Evolutionary conservation across 2,888 invertebrate genomes (phyloP), one percentile per base, ranked within the genome.

Genomic region (Drosophila multiciliata): DNA sequence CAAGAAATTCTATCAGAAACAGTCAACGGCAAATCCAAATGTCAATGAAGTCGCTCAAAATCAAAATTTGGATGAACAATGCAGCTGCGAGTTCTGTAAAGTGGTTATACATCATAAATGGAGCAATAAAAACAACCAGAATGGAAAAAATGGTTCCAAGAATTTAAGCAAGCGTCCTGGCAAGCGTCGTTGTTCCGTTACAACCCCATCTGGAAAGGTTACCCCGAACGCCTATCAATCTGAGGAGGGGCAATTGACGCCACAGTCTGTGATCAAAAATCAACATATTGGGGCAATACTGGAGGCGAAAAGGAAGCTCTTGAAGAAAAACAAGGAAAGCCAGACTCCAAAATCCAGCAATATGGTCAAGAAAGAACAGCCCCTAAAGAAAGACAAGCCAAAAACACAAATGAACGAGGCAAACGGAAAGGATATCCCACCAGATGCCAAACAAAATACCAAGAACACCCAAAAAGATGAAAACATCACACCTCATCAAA

Each of bases 11-110:
- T 66, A 63, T 9, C 42, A 45, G 17, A 80, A 75, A 29, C 20
- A 40, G 1, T 1, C 64, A 1, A 20, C 54, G 8, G 3, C 33
- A 17, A 54, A 59, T 23, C 7, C 29, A 12, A 11, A 64, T 3
- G 23, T 1, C 11, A 35, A 49, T 1, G 72, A 29, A n/a, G 45
- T 11, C 32, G 49, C 29, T 17, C 11, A 17, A 29, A 29, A 29
- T 29, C 12, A 32, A 49, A 11, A 29, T 29, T 9, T 20, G 0
- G 55, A 55, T 17, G 45, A 53, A 7, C 7, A 42, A 2, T 77
- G 77, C 23, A 58, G 36, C 8, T 77, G 77, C n/a, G 77, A 80
- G 7, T 71, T 80, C 35, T 77, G 77, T 40, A 76, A 76, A 20
- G 45, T 50, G 9, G 45, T 77, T 1, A 40, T 76, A 11, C 63